These are phyloP conservation scores for Drosophila longiperda DNA, from an alignment of 2,888 invertebrate species.

Conservation along the genomic window DNA sequence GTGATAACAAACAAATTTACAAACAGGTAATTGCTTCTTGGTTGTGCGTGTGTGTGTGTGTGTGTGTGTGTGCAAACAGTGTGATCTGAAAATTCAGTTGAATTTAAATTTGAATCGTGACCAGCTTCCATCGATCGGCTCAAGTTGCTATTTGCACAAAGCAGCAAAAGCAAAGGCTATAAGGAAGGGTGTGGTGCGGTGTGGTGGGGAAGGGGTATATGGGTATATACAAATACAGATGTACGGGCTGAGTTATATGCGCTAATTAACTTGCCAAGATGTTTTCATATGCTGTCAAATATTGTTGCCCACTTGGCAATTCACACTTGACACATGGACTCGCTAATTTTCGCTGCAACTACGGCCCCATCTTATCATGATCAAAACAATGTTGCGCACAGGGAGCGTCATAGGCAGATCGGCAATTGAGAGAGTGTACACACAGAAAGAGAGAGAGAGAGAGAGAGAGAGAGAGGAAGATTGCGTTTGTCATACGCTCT, in stretches of 20 bases:
- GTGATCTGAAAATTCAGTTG: background rate
- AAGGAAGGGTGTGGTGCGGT: background rate
- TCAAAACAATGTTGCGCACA: constrained; percentile 31
- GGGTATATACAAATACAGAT: constrained; percentile 29
- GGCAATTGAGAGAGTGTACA: background rate
- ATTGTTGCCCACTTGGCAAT: constrained; percentile 75
- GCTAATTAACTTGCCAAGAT: constrained; percentile 67
- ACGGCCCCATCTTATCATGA: constrained; percentile 42
- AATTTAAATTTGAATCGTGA: constrained; percentile 10
- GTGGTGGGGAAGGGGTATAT: background rate
- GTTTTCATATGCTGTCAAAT: constrained; percentile 71
- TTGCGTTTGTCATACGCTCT: constrained; percentile 17
- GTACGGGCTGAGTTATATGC: constrained; percentile 36
- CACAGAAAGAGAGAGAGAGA: background rate
- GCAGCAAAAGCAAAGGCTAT: background rate
- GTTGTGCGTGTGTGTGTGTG: background rate
- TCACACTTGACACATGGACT: constrained; percentile 74
- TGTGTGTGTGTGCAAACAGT: constrained; percentile 3
- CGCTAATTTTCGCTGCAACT: constrained; percentile 71
- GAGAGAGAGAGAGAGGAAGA: constrained; percentile 1
- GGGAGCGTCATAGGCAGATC: background rate
- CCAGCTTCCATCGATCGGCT: background rate
- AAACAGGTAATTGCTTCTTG: constrained; percentile 1
- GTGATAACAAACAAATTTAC: constrained; percentile 44
- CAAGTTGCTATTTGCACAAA: background rate